These are phyloP conservation scores for Lonchura striata DNA, from an alignment of 2,113 vertebrate species.

Conservation along the genomic window DNA sequence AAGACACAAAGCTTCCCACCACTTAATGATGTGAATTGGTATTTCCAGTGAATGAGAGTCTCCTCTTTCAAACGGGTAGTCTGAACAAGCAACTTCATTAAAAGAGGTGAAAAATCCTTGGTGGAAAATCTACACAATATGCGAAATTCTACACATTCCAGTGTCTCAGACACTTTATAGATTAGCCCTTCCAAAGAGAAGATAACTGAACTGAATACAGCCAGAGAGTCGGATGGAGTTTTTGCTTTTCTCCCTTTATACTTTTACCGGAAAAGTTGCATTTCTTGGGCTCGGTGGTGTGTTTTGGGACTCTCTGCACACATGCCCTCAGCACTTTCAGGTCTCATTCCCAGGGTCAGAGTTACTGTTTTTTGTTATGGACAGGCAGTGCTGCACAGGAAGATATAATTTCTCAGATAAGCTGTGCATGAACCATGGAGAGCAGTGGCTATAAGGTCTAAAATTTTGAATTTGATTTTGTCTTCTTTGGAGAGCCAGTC, in stretches of 20 bases:
- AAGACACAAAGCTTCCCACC: neutral
- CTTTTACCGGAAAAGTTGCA: neutral
- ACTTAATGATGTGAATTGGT: fast-evolving
- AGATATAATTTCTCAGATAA: neutral
- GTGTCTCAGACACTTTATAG: neutral
- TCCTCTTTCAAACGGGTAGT: neutral
- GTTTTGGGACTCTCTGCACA: neutral
- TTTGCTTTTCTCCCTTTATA: neutral
- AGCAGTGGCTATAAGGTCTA: neutral
- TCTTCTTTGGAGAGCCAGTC: neutral
- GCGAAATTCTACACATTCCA: fast-evolving
- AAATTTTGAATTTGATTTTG: constrained; percentile 26
- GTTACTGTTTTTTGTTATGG: neutral
- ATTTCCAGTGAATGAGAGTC: neutral
- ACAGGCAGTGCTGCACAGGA: neutral
- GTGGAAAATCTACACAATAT: neutral
- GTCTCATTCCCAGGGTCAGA: neutral
- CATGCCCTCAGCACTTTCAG: neutral
- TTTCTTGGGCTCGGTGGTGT: neutral
- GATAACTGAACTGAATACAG: neutral
- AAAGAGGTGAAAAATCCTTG: neutral
- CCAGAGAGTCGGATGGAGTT: fast-evolving
- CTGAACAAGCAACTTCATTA: neutral
- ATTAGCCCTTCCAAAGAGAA: neutral
- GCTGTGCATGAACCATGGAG: neutral